A percentile compares a stretch with the other conserved stretches of the same genome.
phyloP scores from a whole-genome alignment of 2,797 vertebrate species.

The Philypnodon macrostomus region DNA sequence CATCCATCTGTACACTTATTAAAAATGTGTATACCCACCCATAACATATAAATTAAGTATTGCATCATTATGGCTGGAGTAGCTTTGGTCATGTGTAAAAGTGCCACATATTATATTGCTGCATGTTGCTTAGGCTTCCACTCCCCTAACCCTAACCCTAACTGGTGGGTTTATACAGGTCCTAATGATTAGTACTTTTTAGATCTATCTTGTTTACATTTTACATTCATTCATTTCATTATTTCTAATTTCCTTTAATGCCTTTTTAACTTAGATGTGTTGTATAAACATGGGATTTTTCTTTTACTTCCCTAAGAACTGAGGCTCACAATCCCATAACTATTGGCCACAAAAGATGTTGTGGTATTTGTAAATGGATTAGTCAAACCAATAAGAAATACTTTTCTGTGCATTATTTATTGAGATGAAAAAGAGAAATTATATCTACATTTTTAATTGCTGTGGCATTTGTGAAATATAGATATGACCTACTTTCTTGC shows the following conservation, averaged over 20 bases:
- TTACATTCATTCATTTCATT: too few species aligned
- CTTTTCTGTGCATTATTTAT: constrained; percentile 77
- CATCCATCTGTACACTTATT: too few species aligned
- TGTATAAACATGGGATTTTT: too few species aligned
- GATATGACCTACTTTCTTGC: constrained; percentile 65
- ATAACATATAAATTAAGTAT: too few species aligned
- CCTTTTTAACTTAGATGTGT: too few species aligned
- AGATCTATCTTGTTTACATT: too few species aligned
- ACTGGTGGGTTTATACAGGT: too few species aligned
- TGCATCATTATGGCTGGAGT: background rate
- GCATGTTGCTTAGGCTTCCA: too few species aligned
- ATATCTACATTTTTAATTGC: constrained; percentile 66
- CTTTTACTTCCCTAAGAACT: constrained; percentile 22
- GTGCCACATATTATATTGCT: background rate
- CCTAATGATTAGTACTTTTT: too few species aligned
- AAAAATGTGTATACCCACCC: too few species aligned
- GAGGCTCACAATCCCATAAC: constrained; percentile 10
- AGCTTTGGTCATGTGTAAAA: background rate
- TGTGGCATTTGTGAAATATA: constrained; percentile 64
- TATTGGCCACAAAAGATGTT: constrained; percentile 58
- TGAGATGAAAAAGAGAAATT: constrained; percentile 50
- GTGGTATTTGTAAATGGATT: constrained; percentile 70
- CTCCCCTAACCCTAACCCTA: too few species aligned
- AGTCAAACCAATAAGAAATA: constrained; percentile 79
- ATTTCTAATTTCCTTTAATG: too few species aligned